Base-by-base conservation (phyloP, 2,888 invertebrate genomes). In the Chrysina gloriosa region DNA sequence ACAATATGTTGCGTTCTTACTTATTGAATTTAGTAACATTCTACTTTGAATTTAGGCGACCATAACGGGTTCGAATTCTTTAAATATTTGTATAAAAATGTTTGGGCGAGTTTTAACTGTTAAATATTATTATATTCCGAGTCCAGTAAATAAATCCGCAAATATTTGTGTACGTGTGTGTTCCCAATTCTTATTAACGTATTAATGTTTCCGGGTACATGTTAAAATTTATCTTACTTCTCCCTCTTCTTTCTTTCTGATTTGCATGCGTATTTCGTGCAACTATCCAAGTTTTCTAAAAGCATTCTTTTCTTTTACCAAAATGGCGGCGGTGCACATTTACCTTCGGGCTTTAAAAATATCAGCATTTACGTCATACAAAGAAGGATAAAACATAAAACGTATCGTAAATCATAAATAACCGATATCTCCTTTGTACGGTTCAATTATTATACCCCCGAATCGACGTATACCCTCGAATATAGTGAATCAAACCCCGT, bases 31-130 rank as follows among this genome's bases (percentile, higher is more conserved):
- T 52, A 52, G 16, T 34, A 52, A 52, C 34, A 52, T 52, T 4
- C 6, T 39, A 1, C 3, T 16, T 52, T 14, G 4, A 31, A 31
- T 52, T 31, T 52, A 45, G 45, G 29, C 29, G 19, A 19, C 9
- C 11, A 16, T 52, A 52, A 52, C 52, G 52, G 52, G 34, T 16
- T 19, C 29, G 34, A 52, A 52, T 52, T 52, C 52, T 52, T 16
- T 19, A 31, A 31, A 52, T 52, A 52, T 52, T 52, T 52, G 16
- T 52, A 29, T 19, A 23, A 25, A 27, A 27, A 52, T 29, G 52
- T 52, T 52, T 52, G 45, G 9, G 16, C 16, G 16, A 42, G 42
- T 42, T 16, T 7, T 52, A 52, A 52, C 52, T 52, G 52, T 52
- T 52, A 52, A 31, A 52, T 31, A 52, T n/a, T 31, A 31, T 19